Conservation (phyloP, 2,113 vertebrate species). For the Ailuropoda melanoleuca region DNA sequence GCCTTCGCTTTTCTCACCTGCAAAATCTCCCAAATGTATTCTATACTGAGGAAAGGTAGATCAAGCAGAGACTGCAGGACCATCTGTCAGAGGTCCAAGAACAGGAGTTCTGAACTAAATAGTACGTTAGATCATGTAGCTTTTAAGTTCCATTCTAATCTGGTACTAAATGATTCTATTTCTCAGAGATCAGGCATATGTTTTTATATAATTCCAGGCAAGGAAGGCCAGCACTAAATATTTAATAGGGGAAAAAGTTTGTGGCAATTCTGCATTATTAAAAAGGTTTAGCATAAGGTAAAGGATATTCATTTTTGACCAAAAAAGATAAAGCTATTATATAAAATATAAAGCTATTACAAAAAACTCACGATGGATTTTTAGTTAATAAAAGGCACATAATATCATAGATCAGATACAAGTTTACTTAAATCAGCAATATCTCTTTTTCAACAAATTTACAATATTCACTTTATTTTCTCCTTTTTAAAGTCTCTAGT, state of each 20-base stretch:
- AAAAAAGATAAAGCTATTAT: constrained; percentile 17
- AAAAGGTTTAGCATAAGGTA: background rate
- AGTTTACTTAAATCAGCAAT: background rate
- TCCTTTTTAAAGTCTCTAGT: background rate
- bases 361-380: background rate
- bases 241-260: background rate
- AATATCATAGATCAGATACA: background rate
- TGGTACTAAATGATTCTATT: background rate
- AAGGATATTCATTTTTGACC: background rate
- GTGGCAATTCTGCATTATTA: background rate
- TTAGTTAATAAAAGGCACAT: background rate
- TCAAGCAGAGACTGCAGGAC: background rate
- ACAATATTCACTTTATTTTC: background rate
- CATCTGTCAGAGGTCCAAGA: background rate
- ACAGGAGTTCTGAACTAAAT: background rate
- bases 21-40: background rate
- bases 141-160: background rate
- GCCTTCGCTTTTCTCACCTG: background rate
- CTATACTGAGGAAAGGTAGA: background rate
- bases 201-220: background rate
- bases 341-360: background rate
- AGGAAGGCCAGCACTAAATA: background rate
- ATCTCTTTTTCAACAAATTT: background rate
- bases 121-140: no score
- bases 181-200: background rate